Evolutionary conservation across 2,113 vertebrate species (phyloP).

Genomic region (Gambusia affinis): DNA sequence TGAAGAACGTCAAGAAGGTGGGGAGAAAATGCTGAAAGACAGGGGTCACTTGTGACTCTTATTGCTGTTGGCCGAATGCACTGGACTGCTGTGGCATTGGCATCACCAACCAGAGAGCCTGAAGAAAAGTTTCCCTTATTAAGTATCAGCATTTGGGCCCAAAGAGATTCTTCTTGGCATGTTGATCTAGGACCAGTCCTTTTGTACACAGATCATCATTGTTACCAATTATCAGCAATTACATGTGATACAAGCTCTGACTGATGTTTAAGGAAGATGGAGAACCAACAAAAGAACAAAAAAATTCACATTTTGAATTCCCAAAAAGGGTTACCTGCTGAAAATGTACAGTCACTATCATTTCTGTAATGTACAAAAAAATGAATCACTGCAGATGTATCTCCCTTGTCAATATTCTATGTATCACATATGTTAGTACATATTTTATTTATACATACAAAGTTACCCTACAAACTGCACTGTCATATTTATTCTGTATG

Average conservation of each 20-base stretch:
- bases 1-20: slow-evolving; percentile 9
- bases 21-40: slow-evolving; percentile 6
- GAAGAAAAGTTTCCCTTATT: slow-evolving; percentile 15
- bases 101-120: slow-evolving; percentile 1
- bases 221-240: not conserved
- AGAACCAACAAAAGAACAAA: slow-evolving; percentile 27
- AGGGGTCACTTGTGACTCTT: not conserved
- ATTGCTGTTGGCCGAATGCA: slow-evolving; percentile 22
- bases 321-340: not conserved
- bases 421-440: slow-evolving; percentile 7
- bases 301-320: not conserved
- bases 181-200: slow-evolving; percentile 10
- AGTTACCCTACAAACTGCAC: not conserved
- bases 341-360: not conserved
- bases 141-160: slow-evolving; percentile 31
- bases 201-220: slow-evolving; percentile 8
- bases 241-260: not conserved
- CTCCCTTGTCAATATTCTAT: not conserved
- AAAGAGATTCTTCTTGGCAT: slow-evolving; percentile 21
- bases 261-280: slow-evolving; percentile 5
- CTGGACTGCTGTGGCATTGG: slow-evolving; percentile 17
- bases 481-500: not conserved
- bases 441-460: slow-evolving; percentile 20
- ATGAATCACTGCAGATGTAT: slow-evolving; percentile 12
- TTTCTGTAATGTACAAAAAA: slow-evolving; percentile 18